A percentile compares a stretch with the other conserved stretches of the same genome.
These are phyloP conservation scores for Carettochelys insculpta DNA, from an alignment of 2,113 vertebrate genomes.

Conservation along the genomic window DNA sequence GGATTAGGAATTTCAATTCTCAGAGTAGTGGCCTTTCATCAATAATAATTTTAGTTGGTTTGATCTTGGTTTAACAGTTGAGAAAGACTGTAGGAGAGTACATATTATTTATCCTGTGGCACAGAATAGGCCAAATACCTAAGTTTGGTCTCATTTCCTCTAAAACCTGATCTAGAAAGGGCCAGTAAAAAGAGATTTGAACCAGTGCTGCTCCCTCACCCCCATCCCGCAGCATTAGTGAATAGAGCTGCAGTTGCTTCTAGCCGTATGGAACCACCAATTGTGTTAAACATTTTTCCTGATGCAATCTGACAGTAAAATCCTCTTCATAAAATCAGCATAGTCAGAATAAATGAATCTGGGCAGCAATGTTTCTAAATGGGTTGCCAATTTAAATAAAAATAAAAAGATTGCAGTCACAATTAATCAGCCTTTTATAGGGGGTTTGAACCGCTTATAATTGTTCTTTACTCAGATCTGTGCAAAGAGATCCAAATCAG, in stretches of 20 bases:
- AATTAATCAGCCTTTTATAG: not conserved
- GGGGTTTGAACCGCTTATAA: not conserved
- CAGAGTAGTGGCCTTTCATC: not conserved
- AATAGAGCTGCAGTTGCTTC: not conserved
- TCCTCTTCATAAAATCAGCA: not conserved
- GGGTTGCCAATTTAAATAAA: not conserved
- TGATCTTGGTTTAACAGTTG: not conserved
- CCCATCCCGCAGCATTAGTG: not conserved
- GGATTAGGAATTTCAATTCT: not conserved
- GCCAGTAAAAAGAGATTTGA: not conserved
- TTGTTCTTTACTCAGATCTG: not conserved
- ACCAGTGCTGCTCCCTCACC: not conserved
- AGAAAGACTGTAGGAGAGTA: not conserved
- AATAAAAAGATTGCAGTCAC: not conserved
- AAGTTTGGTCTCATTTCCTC: not conserved
- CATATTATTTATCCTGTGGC: not conserved
- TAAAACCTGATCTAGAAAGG: not conserved
- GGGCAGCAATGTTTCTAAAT: conserved; percentile 14
- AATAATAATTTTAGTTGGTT: not conserved
- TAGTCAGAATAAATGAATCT: not conserved
- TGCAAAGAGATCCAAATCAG: not conserved
- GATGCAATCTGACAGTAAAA: not conserved
- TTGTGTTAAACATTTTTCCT: not conserved
- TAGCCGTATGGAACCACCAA: not conserved
- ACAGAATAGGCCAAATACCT: not conserved